Conservation (phyloP, 1,140 invertebrate species). For the Euwallacea similis region DNA sequence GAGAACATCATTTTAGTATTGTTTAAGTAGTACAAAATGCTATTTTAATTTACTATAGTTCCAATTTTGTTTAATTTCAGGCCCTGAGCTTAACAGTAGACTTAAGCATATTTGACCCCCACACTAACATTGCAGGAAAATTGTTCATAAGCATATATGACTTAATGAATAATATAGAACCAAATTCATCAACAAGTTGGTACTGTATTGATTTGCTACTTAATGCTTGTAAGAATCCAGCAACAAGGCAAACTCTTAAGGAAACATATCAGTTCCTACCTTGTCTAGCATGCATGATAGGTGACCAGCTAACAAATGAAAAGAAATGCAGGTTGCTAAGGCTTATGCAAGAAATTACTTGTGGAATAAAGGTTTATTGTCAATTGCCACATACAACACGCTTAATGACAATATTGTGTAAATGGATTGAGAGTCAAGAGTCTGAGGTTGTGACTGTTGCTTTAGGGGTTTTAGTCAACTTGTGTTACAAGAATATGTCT, state of each 20-base stretch:
- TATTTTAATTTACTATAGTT: neutral
- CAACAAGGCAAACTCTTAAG: conserved; percentile 62
- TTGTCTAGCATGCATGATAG: conserved; percentile 62
- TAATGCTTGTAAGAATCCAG: conserved; percentile 62
- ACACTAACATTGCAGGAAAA: conserved; percentile 54
- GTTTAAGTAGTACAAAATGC: too few relatives aligned
- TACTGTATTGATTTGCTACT: conserved; percentile 60
- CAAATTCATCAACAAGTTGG: conserved; percentile 56
- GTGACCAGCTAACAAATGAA: conserved; percentile 56
- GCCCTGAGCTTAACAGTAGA: conserved; percentile 57
- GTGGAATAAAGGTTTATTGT: conserved; percentile 71
- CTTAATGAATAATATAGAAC: conserved; percentile 50
- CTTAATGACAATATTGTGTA: conserved; percentile 63
- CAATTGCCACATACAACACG: conserved; percentile 67
- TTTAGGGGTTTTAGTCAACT: conserved; percentile 69
- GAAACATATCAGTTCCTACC: conserved; percentile 71
- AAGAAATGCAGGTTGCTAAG: conserved; percentile 59
- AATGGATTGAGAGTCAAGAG: conserved; percentile 62
- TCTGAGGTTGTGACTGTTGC: conserved; percentile 61
- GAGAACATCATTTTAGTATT: too few relatives aligned
- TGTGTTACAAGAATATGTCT: conserved; percentile 70
- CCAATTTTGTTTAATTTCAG: conserved; percentile 47
- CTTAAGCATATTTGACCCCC: conserved; percentile 59
- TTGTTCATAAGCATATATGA: conserved; percentile 62
- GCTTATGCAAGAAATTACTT: conserved; percentile 67